Evolutionary conservation across 1,140 invertebrate genomes (phyloP).

Genomic region (Meloidogyne hapla): DNA sequence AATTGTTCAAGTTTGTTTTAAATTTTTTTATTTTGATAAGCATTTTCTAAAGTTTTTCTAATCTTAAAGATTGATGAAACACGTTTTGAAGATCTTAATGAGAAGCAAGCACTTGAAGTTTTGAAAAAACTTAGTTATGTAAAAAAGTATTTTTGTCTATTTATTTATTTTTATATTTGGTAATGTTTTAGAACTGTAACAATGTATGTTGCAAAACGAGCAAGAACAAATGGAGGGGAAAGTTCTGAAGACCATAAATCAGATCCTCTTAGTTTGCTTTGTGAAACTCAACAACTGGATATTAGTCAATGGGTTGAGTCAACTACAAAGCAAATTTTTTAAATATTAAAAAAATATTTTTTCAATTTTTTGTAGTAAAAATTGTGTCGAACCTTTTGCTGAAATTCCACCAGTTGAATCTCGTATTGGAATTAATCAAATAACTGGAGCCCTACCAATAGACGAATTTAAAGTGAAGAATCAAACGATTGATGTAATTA

Average conservation of each 20-base stretch:
- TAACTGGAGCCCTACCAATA: too few species aligned
- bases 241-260: slow-evolving; percentile 30
- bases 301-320: slow-evolving; percentile 59
- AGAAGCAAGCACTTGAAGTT: slow-evolving; percentile 59
- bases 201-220: slow-evolving; percentile 55
- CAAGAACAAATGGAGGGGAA: slow-evolving; percentile 33
- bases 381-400: slow-evolving; percentile 9
- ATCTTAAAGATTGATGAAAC: slow-evolving; percentile 67
- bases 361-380: background rate
- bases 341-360: background rate
- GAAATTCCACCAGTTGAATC: slow-evolving; percentile 13
- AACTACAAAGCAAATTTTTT: slow-evolving; percentile 19
- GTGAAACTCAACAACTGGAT: slow-evolving; percentile 57
- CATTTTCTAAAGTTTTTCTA: background rate
- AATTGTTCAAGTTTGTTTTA: slow-evolving; percentile 80
- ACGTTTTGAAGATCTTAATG: slow-evolving; percentile 61
- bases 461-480: background rate
- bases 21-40: background rate
- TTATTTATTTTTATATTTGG: too few species aligned
- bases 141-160: slow-evolving; percentile 39
- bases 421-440: too few species aligned
- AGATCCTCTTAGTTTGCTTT: slow-evolving; percentile 46
- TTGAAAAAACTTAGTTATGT: slow-evolving; percentile 36
- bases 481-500: background rate
- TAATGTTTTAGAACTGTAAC: slow-evolving; percentile 51